Base-by-base conservation (phyloP, 1,140 invertebrate species). In the Globodera ellingtonae region DNA sequence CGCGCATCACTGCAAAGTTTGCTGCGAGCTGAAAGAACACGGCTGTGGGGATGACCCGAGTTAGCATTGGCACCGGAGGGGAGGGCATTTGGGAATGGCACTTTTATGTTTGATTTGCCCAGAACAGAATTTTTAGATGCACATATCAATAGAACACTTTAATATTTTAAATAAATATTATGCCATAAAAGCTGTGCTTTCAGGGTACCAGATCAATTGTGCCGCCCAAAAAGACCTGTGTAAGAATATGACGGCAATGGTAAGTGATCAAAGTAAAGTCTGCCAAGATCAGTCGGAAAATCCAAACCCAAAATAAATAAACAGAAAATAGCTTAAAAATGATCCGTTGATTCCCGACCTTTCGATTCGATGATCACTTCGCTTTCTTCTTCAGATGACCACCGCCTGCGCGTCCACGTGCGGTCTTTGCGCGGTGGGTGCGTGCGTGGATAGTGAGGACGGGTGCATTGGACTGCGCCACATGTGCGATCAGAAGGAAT, bases 1-100 rank as follows among this genome's bases (percentile, higher is more conserved):
- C 52, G 79, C 79, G 24, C 70, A 77, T 44, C 79, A 80, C 75
- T 80, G 79, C 71, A 80, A 80, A 75, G 62, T 77, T 0, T 80
- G 79, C 69, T 80, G 79, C 75, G 70, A 72, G 46, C 24, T 76
- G 48, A 59, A 59, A n/a, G 79, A 59, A 48, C 48, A 80, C 56
- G 79, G 79, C 10, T 80, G 79, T 67, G 79, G 79, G 4, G 79
- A 80, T 44, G 56, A 80, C 69, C 73, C 79, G 15, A 65, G 78
- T 79, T 72, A 52, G n/a, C 50, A 65, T 52, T 69, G 4, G 4
- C 7, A 13, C 35, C 7, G 50, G 50, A 4, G 10, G 52, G 35
- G 35, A 3, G 35, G 35, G 2, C 35, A 35, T 35, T 35, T 35
- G 35, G 35, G 35, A 35, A 35, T 35, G 35, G 35, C 35, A 35